Conservation (phyloP, 2,888 invertebrate species). For the Eupithecia tripunctaria region DNA sequence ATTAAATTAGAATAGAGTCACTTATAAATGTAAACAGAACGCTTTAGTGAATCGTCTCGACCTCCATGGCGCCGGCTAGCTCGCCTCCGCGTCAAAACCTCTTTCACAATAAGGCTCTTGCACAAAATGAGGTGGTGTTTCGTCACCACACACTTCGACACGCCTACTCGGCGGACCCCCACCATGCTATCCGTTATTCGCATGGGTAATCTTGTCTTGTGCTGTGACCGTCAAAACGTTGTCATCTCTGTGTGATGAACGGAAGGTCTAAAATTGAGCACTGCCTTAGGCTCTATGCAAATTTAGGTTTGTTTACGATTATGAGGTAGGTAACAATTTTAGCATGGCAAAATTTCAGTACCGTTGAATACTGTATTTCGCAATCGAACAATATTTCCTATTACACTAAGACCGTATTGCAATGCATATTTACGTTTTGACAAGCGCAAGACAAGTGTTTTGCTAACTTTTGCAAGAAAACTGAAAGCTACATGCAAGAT, state of each 20-base stretch:
- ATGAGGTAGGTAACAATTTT: conserved; percentile 25
- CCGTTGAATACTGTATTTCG: conserved; percentile 24
- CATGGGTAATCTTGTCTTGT: conserved; percentile 40
- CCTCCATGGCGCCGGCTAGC: conserved; percentile 60
- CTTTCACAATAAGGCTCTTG: conserved; percentile 78
- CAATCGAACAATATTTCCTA: conserved; percentile 24
- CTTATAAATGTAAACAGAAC: conserved; percentile 48
- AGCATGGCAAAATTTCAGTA: conserved; percentile 24
- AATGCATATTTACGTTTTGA: conserved; percentile 18
- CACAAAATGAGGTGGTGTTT: conserved; percentile 76
- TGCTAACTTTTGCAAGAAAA: conserved; percentile 14
- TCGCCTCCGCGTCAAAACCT: conserved; percentile 71
- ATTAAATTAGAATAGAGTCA: conserved; percentile 37
- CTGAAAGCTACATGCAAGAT: conserved; percentile 5
- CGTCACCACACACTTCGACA: conserved; percentile 74
- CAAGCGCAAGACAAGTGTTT: conserved; percentile 13
- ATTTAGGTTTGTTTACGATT: conserved; percentile 32
- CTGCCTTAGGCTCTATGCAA: conserved; percentile 18
- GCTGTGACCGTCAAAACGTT: conserved; percentile 38
- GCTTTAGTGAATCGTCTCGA: conserved; percentile 54
- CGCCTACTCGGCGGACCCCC: conserved; percentile 69
- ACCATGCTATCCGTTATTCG: conserved; percentile 58
- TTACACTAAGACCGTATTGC: conserved; percentile 11
- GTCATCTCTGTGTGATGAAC: conserved; percentile 38
- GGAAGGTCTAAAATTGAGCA: conserved; percentile 37